A percentile compares a stretch with the other conserved stretches of the same genome.
Conservation (phyloP, 2,888 invertebrate genomes). For the Pheosia tremula region DNA sequence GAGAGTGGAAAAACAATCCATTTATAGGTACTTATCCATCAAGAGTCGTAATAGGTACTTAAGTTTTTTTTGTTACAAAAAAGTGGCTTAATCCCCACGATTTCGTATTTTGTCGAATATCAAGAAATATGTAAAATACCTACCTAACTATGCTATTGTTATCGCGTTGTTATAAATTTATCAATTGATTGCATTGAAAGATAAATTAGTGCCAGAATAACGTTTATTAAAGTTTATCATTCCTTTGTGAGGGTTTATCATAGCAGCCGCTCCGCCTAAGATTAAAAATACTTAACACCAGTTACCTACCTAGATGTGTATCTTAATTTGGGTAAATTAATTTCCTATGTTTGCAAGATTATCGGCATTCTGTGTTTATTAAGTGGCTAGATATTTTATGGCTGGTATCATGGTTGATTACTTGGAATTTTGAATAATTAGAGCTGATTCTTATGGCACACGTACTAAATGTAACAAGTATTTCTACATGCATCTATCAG, state of each 20-base stretch:
- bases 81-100: too few relatives aligned
- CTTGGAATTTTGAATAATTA: neutral
- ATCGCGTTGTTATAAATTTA: slow-evolving; percentile 19
- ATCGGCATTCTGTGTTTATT: slow-evolving; percentile 19
- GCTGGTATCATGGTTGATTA: neutral
- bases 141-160: slow-evolving; percentile 19
- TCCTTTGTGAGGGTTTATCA: slow-evolving; percentile 8
- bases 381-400: neutral
- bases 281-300: slow-evolving; percentile 11
- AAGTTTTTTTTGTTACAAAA: too few relatives aligned
- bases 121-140: slow-evolving; percentile 1
- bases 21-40: too few relatives aligned
- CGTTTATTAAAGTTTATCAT: slow-evolving; percentile 25
- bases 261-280: slow-evolving; percentile 9
- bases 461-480: neutral
- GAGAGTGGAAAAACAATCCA: too few relatives aligned
- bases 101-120: neutral
- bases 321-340: slow-evolving; percentile 22
- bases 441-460: neutral
- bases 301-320: slow-evolving; percentile 19
- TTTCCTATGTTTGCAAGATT: slow-evolving; percentile 21
- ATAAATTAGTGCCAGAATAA: slow-evolving; percentile 26
- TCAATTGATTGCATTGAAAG: slow-evolving; percentile 27
- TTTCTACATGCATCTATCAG: neutral
- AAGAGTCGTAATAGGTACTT: too few relatives aligned